Evolutionary conservation across 1,140 invertebrate species (phyloP).

Genomic region (Potamilus streckersoni): DNA sequence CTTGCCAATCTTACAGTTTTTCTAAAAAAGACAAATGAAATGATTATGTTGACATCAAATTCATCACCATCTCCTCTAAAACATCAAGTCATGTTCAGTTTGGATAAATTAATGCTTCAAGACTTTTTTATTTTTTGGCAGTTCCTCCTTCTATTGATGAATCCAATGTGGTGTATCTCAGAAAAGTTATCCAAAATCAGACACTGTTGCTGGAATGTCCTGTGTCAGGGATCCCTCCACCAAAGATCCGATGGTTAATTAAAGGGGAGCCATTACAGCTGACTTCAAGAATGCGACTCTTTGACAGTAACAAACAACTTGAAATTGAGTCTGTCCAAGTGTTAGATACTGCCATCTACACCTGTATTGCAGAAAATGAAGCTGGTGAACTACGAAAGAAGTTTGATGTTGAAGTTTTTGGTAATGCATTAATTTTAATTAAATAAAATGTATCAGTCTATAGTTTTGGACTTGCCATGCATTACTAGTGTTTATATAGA

Average conservation of each 20-base stretch:
- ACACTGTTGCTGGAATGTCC: conserved; percentile 68
- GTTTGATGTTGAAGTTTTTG: conserved; percentile 69
- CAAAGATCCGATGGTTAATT: conserved; percentile 65
- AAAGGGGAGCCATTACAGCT: conserved; percentile 45
- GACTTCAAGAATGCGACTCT: conserved; percentile 30
- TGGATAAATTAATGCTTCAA: not conserved
- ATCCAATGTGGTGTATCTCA: conserved; percentile 68
- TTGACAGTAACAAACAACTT: conserved; percentile 46
- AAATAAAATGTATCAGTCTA: not conserved
- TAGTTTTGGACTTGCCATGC: not conserved
- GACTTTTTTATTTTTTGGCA: conserved; percentile 29
- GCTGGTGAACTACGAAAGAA: conserved; percentile 69
- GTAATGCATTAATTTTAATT: conserved; percentile 54
- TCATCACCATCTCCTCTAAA: not conserved
- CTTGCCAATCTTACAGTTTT: too few species aligned
- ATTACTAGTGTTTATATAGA: too few species aligned
- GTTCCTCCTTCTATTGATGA: conserved; percentile 71
- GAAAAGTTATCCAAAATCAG: conserved; percentile 57
- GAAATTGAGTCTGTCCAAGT: conserved; percentile 53
- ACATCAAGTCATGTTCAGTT: not conserved
- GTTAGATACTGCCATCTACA: conserved; percentile 63
- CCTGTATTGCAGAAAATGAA: conserved; percentile 71
- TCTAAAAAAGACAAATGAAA: too few species aligned
- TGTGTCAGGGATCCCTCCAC: conserved; percentile 66
- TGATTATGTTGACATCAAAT: too few species aligned